Evolutionary conservation across 1,140 invertebrate genomes (phyloP), one percentile per base, ranked within the genome.

Genomic region (Probaryconus sp.): DNA sequence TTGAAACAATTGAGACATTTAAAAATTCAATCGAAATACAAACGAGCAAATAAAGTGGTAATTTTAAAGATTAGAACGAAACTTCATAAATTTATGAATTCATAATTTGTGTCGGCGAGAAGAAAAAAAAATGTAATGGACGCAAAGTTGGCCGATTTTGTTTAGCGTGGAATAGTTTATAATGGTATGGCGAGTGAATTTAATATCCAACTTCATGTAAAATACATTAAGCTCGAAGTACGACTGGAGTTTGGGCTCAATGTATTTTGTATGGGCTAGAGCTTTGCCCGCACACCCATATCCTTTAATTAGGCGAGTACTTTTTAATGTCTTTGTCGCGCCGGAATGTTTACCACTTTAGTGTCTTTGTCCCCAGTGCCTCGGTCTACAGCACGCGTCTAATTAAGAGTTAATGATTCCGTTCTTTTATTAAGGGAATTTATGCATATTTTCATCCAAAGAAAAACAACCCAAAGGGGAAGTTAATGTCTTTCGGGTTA

Each of bases 281-380:
- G 53, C 51, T 67, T 68, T 31, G 42, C 53, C 20, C 35, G 58
- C 53, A 68, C 43, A 43, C 53, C 18, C 31, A 50, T 21, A 58
- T 58, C 37, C 28, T 58, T 68, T 68, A 68, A 68, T 68, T 58
- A 68, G 43, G 6, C 33, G 33, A 58, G 64, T 50, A 58, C 51
- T 68, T 68, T 58, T 58, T 60, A 58, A 51, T 60, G 64, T 68
- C 63, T 67, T 67, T 67, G 50, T 67, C 50, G 43, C 37, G 10
- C 48, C 20, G 21, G 40, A 61, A 47, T 55, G 50, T 55, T 65
- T 55, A 47, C 9, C 61, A 50, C 33, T 61, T 30, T 24, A n/a
- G 20, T 20, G 5, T 61, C 43, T 61, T 61, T 61, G 21, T 50
- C 17, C 47, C 13, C 31, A 13, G 10, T 14, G 9, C 17, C 6